These are phyloP conservation scores for Xestobium rufovillosum DNA, from an alignment of 2,888 invertebrate genomes.

Conservation along the genomic window DNA sequence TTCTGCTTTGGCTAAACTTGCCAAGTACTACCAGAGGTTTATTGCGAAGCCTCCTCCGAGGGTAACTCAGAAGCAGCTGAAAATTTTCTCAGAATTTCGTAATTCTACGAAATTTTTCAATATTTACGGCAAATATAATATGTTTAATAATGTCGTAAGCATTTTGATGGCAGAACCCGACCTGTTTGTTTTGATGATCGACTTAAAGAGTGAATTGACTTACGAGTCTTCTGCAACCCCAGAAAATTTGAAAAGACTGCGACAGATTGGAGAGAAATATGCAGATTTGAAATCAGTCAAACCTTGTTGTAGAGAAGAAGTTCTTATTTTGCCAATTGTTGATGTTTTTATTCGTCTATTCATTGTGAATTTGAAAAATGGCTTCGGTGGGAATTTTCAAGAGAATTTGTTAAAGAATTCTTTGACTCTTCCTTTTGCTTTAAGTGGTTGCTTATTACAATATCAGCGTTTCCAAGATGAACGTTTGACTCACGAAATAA, in stretches of 20 bases:
- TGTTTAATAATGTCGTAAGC: conserved; percentile 19
- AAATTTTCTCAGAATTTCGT: conserved; percentile 23
- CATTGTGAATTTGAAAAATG: conserved; percentile 15
- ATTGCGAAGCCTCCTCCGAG: conserved; percentile 33
- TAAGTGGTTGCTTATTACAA: conserved; percentile 28
- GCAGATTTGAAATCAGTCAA: conserved; percentile 10
- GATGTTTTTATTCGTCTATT: conserved; percentile 30
- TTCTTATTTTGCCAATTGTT: conserved; percentile 29
- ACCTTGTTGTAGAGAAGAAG: conserved; percentile 18
- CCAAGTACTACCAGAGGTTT: conserved; percentile 33
- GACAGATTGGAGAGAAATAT: conserved; percentile 21
- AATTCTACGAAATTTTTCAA: conserved; percentile 25
- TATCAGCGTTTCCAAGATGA: conserved; percentile 27
- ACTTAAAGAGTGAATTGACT: conserved; percentile 26
- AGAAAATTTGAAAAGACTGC: conserved; percentile 22
- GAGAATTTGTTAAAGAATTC: conserved; percentile 11
- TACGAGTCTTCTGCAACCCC: conserved; percentile 25
- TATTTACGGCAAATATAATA: conserved; percentile 23
- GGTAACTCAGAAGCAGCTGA: conserved; percentile 28
- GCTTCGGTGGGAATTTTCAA: conserved; percentile 5
- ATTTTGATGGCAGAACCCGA: conserved; percentile 16
- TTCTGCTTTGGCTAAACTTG: conserved; percentile 32
- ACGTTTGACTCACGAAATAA: conserved; percentile 32
- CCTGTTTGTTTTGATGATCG: conserved; percentile 20
- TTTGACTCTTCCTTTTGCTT: conserved; percentile 29